Evolutionary conservation across 2,113 vertebrate species (phyloP).

Genomic region (Siphamia tubifer): DNA sequence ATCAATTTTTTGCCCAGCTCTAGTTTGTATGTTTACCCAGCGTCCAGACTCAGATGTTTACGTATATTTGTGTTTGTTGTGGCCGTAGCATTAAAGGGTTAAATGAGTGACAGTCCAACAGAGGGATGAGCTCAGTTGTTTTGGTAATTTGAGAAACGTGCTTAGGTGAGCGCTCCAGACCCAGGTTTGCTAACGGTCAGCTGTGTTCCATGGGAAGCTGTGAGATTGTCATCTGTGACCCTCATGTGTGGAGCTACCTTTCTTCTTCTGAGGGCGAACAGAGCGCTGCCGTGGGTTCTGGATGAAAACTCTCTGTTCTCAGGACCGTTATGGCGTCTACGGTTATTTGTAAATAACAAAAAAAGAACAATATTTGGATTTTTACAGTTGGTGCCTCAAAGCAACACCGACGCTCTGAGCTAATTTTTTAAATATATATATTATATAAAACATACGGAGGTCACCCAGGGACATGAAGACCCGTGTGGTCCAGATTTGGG

Average conservation of each 20-base stretch:
- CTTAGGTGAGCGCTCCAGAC: conserved; percentile 46
- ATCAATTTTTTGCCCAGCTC: no score
- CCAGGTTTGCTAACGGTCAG: background rate
- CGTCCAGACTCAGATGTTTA: no score
- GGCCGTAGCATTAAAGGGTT: no score
- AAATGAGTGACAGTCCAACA: background rate
- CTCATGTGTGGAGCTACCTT: no score
- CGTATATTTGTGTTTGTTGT: no score
- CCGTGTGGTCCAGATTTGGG: conserved; percentile 85
- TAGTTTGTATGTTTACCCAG: no score
- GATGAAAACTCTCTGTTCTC: background rate
- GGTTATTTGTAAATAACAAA: background rate
- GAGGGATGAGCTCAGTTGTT: background rate
- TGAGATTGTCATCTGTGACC: conserved; percentile 50
- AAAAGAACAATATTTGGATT: background rate
- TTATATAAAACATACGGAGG: background rate
- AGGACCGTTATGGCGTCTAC: background rate
- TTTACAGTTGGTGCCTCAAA: background rate
- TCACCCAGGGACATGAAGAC: conserved; percentile 60
- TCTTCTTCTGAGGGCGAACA: background rate
- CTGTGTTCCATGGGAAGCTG: conserved; percentile 58
- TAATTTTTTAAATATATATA: background rate
- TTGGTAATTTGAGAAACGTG: conserved; percentile 61
- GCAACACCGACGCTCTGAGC: background rate
- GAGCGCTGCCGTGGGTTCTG: background rate